Percentiles rank a stretch among this genome's conserved stretches.
These are phyloP conservation scores for Synergus itoensis DNA, from an alignment of 2,888 invertebrate species.

Conservation along the genomic window DNA sequence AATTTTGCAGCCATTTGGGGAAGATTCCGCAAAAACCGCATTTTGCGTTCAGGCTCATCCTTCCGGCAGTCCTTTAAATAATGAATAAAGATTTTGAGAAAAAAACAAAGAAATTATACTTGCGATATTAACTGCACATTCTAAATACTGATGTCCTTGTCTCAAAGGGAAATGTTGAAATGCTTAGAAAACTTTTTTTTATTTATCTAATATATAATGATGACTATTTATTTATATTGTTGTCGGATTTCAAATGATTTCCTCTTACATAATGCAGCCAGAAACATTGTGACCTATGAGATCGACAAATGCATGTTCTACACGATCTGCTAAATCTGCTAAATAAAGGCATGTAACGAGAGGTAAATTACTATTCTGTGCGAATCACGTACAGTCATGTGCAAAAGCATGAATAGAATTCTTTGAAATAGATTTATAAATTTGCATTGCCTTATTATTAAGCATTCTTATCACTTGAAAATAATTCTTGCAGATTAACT, in stretches of 20 bases:
- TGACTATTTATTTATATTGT: constrained; percentile 5
- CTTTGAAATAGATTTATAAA: not conserved
- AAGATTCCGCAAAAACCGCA: constrained; percentile 81
- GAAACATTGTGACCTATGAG: constrained; percentile 13
- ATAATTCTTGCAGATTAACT: no score
- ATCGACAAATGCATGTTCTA: constrained; percentile 33
- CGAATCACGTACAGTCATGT: constrained; percentile 43
- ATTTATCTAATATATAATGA: not conserved
- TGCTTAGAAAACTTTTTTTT: not conserved
- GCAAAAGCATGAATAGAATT: not conserved
- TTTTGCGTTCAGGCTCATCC: constrained; percentile 64
- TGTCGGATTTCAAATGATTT: not conserved
- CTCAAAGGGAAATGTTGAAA: not conserved
- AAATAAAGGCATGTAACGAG: constrained; percentile 57
- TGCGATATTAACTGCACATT: no score
- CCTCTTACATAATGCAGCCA: constrained; percentile 12
- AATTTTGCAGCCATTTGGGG: constrained; percentile 81
- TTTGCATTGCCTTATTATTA: not conserved
- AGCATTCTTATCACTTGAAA: no score
- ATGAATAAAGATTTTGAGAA: not conserved
- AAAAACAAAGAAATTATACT: not conserved
- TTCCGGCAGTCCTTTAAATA: constrained; percentile 54
- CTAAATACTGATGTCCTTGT: not conserved
- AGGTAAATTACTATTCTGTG: constrained; percentile 57
- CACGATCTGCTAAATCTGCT: constrained; percentile 52